A percentile compares a stretch with the other conserved stretches of the same genome.
phyloP scores from a whole-genome alignment of 1,140 invertebrate species.

The Zaprionus tsacasi region DNA sequence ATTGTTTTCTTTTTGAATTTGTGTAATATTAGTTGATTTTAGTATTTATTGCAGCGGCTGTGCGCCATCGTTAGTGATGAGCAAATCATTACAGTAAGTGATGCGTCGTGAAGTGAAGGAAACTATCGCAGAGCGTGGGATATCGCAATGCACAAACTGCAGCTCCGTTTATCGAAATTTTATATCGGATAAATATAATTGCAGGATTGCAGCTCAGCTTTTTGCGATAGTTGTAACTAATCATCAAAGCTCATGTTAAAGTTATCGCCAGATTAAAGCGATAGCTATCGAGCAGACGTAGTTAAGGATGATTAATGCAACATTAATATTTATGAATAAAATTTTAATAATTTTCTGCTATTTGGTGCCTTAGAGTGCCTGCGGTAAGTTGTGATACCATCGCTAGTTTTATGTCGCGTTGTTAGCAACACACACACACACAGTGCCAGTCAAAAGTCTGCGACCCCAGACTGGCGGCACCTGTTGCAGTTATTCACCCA shows the following conservation, averaged over 20 bases:
- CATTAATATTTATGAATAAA: neutral
- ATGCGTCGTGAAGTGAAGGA: neutral
- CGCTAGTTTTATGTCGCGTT: constrained; percentile 36
- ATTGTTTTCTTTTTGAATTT: constrained; percentile 12
- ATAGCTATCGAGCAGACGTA: neutral
- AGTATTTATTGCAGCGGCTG: constrained; percentile 61
- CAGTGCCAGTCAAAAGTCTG: constrained; percentile 38
- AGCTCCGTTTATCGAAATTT: no score
- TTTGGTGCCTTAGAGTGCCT: neutral
- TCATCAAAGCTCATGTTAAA: neutral
- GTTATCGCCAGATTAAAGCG: neutral
- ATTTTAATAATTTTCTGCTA: neutral
- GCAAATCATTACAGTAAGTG: constrained; percentile 12
- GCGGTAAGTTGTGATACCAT: constrained; percentile 11
- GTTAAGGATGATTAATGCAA: neutral
- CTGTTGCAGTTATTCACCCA: constrained; percentile 51
- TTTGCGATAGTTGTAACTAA: neutral
- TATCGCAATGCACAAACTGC: neutral
- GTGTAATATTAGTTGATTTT: constrained; percentile 49
- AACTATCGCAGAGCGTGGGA: neutral
- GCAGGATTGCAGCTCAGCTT: neutral
- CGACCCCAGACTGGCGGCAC: constrained; percentile 23
- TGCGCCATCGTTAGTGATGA: constrained; percentile 18
- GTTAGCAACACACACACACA: constrained; percentile 18
- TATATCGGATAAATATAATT: no score